Base-by-base conservation (phyloP, 2,113 vertebrate genomes). In the Thamnophis sirtalis region DNA sequence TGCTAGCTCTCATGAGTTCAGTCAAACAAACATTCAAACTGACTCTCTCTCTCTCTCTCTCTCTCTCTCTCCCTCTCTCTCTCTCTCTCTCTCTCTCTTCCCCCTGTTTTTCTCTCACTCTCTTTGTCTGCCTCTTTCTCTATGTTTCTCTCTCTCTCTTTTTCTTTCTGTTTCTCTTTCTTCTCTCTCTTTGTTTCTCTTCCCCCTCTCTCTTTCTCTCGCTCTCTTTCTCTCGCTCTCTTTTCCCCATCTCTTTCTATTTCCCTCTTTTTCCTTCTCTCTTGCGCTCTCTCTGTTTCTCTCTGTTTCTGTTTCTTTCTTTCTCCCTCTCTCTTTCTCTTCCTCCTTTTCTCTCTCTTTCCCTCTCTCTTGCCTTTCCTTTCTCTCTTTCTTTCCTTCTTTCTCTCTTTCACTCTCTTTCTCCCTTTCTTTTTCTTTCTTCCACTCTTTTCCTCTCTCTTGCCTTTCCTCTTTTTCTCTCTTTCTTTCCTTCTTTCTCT, bases 291-390 rank as follows among this genome's bases (percentile, higher is more conserved):
- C 2, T 56, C 0, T 56, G 0, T 22, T 22, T 58, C 0, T 58
- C 2, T 24, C 3, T 3, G 21, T 26, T 0, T 1, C 22, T 24
- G 0, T 9, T 1, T 60, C 3, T 3, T 49, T 49, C 50, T 51
- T 0, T 10, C 0, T 0, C 8, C 2, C 56, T 9, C 21, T 9
- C 8, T 24, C 54, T 55, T 0, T 5, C 3, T 5, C 0, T 19
- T 4, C 5, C 1, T 19, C 54, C 5, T 17, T 55, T 2, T 55
- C 15, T 89, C 9, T 50, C 38, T 50, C 9, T 26, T 3, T 21
- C 50, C 50, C 21, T 95, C 21, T 11, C 86, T 15, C 90, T 9
- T 43, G 43, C 43, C 0, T 54, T 50, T 50, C 53, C n/a, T n/a
- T 54, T 54, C 53, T 49, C 5, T 49, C 1, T 24, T 6, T n/a